These are phyloP conservation scores for Macaria notata DNA, from an alignment of 2,888 invertebrate genomes.

Conservation along the genomic window DNA sequence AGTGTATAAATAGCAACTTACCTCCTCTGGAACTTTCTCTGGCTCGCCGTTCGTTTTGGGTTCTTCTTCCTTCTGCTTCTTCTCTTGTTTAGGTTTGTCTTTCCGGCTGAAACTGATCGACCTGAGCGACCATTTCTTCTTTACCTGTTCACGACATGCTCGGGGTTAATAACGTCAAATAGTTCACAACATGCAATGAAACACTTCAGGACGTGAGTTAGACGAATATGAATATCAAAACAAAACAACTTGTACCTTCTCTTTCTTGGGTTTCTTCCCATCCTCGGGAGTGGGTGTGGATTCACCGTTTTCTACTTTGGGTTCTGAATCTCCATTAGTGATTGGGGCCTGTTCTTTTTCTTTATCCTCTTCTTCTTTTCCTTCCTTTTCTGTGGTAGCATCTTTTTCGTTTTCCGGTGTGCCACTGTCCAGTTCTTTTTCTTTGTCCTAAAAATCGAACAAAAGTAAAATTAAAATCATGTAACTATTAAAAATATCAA, in stretches of 20 bases:
- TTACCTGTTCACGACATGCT: constrained; percentile 79
- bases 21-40: constrained; percentile 85
- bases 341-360: constrained; percentile 57
- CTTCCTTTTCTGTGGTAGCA: constrained; percentile 85
- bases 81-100: constrained; percentile 92
- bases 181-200: constrained; percentile 46
- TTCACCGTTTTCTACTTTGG: constrained; percentile 67
- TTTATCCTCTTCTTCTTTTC: constrained; percentile 58
- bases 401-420: constrained; percentile 86
- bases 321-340: constrained; percentile 72
- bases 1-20: constrained; percentile 56
- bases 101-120: constrained; percentile 94
- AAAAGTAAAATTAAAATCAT: background rate
- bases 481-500: no score
- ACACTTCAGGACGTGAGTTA: constrained; percentile 27
- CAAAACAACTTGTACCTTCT: constrained; percentile 67
- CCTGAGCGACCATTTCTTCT: constrained; percentile 95
- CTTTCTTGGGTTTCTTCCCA: constrained; percentile 85
- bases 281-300: constrained; percentile 65
- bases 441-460: constrained; percentile 76
- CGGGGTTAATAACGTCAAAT: constrained; percentile 47
- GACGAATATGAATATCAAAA: constrained; percentile 11
- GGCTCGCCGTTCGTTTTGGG: constrained; percentile 83
- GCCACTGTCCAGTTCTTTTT: constrained; percentile 79
- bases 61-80: constrained; percentile 83